Evolutionary conservation across 2,113 vertebrate species (phyloP), one percentile per base, ranked within the genome.

Genomic region (Saccopteryx bilineata): DNA sequence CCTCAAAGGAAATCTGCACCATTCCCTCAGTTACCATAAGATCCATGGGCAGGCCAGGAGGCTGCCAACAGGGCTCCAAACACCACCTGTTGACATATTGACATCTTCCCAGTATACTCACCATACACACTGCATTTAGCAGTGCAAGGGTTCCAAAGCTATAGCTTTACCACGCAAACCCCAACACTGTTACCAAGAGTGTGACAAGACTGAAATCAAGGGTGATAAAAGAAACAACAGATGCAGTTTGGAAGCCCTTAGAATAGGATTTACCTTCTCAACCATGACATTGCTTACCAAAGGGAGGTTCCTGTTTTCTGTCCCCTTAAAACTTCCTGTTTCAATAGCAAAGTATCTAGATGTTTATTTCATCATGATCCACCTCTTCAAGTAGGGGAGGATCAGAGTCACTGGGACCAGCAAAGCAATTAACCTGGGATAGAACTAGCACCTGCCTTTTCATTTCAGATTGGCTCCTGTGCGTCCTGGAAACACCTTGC

Each of bases 391-490:
- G 39, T 48, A 92, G 81, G 39, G 56, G 82, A 90, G 13, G 75
- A 74, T 50, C 74, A 76, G 23, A 88, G 26, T 52, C 81, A 65
- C 58, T 24, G 23, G 23, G 50, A 48, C 56, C 61, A 92, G 84
- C 9, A 83, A 65, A 94, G 9, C 83, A 81, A 78, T 52, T 68
- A 52, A 56, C 48, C 54, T 61, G 23, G 56, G 9, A 84, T 4
- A 92, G 39, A 92, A 76, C 33, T 78, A 87, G 28, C 71, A 90
- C 87, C 5, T 46, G 12, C 66, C 60, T 81, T 24, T 95, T 97
- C 56, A 6, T 97, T 98, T 94, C 97, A 99, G 98, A 76, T 0
- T 98, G n/a, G 94, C 68, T n/a, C 65, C 97, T 2, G 97, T 98
- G 79, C 9, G 68, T 74, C 97, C 98, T 0, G 66, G 96, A 84